Evolutionary conservation across 2,888 invertebrate species (phyloP).

Genomic region (Phalera bucephala): DNA sequence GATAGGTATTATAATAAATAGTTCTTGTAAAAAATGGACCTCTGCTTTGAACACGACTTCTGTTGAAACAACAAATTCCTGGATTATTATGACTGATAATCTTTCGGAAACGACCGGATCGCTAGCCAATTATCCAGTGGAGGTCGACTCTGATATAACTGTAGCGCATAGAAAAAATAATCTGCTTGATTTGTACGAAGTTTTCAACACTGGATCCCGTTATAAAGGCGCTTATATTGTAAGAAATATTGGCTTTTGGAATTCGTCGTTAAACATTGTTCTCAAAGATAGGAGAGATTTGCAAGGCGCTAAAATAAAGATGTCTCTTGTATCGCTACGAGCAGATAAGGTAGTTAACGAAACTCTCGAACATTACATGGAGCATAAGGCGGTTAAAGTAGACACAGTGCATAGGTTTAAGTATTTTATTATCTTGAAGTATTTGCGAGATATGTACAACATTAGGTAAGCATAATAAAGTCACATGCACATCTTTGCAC

Average conservation of each 20-base stretch:
- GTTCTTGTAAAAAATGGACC: slow-evolving; percentile 54
- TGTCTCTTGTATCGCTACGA: slow-evolving; percentile 70
- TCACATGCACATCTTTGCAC: too few species aligned
- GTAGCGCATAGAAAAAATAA: slow-evolving; percentile 41
- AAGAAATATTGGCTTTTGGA: slow-evolving; percentile 74
- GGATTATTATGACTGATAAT: slow-evolving; percentile 58
- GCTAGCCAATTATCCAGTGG: slow-evolving; percentile 58
- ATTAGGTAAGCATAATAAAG: slow-evolving; percentile 85
- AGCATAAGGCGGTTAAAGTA: slow-evolving; percentile 71
- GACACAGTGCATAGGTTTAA: slow-evolving; percentile 86
- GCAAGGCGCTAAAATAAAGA: slow-evolving; percentile 79
- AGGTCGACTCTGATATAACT: slow-evolving; percentile 73
- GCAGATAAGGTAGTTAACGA: slow-evolving; percentile 53
- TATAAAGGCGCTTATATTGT: slow-evolving; percentile 77
- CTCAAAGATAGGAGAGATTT: slow-evolving; percentile 73
- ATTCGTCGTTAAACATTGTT: slow-evolving; percentile 50
- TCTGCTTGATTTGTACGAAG: slow-evolving; percentile 60
- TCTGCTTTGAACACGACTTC: slow-evolving; percentile 29
- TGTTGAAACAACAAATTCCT: slow-evolving; percentile 53
- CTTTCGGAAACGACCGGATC: slow-evolving; percentile 35
- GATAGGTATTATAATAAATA: slow-evolving; percentile 53
- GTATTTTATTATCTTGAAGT: slow-evolving; percentile 78
- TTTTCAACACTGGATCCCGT: slow-evolving; percentile 81
- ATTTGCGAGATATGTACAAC: slow-evolving; percentile 85
- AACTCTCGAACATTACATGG: slow-evolving; percentile 74